These are phyloP conservation scores for Drosophila malerkotliana DNA, from an alignment of 1,140 invertebrate species.

Conservation along the genomic window DNA sequence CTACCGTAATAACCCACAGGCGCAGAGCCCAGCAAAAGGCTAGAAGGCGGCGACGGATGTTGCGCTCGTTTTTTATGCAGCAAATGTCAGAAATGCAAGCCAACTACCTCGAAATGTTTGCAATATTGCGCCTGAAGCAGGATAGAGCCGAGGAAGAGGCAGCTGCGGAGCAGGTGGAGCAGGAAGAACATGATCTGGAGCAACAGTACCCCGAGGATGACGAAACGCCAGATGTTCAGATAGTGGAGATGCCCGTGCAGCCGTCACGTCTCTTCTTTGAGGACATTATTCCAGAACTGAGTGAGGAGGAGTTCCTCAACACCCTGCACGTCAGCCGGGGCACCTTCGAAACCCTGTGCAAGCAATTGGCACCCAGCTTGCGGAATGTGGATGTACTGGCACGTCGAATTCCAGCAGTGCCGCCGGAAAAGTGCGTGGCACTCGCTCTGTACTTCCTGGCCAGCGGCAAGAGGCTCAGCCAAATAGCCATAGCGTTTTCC, in stretches of 20 bases:
- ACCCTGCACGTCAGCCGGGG: constrained; percentile 61
- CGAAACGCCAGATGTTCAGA: neutral
- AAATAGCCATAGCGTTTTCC: constrained; percentile 55
- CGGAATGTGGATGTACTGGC: constrained; percentile 32
- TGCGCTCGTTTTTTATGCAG: constrained; percentile 64
- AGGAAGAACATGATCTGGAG: neutral
- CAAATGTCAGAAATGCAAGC: constrained; percentile 67
- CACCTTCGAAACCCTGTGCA: constrained; percentile 62
- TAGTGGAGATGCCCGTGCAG: neutral
- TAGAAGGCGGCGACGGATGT: constrained; percentile 27
- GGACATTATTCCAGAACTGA: constrained; percentile 25
- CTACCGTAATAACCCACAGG: constrained; percentile 49
- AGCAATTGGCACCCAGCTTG: constrained; percentile 51
- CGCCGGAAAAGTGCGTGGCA: constrained; percentile 60
- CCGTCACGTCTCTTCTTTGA: constrained; percentile 36
- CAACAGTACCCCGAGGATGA: neutral
- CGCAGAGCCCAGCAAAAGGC: constrained; percentile 51
- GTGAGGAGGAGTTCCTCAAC: constrained; percentile 62
- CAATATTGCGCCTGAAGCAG: constrained; percentile 59
- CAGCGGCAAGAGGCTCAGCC: constrained; percentile 58
- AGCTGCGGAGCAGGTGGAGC: neutral
- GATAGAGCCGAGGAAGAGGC: neutral
- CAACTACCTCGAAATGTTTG: constrained; percentile 60
- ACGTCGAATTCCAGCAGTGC: constrained; percentile 2
- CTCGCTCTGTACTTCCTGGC: constrained; percentile 66